Evolutionary conservation across 2,888 invertebrate genomes (phyloP), one percentile per base, ranked within the genome.

Genomic region (Calliphora vomitoria): DNA sequence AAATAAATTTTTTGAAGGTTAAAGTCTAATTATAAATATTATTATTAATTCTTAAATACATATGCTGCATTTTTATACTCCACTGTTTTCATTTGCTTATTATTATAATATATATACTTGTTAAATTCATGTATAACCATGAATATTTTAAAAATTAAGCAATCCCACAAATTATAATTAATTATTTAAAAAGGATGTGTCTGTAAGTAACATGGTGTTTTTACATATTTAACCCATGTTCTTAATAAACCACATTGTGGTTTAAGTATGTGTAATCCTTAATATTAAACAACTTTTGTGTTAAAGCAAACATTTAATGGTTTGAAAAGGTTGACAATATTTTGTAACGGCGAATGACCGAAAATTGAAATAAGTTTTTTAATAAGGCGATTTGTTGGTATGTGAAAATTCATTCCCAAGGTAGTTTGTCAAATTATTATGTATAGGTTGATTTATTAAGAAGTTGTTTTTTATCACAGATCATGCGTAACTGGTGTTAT

Each of bases 101-200:
- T 50, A 69, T n/a, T 13, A 58, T 58, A 25, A 18, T 38, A n/a
- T 0, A 71, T 35, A 50, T 35, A 31, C 35, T 11, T 31, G 35
- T 53, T 71, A 35, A 71, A 18, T 71, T 71, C 25, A 38, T 41
- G 15, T 8, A 58, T 25, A 20, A 41, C 13, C 55, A 20, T 72
- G 13, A 58, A 58, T 72, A 41, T 25, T 35, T 15, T 72, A 38
- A 58, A 41, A 58, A 60, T n/a, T 35, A n/a, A 60, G 60, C 20
- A 41, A 41, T 72, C 0, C 55, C 15, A 38, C 41, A 72, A 72
- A 25, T 41, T 18, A 13, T 20, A 72, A 72, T 72, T 55, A 72
- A 72, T 72, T 72, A 58, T 58, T 35, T 72, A 1, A 31, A 11
- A 47, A 15, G 50, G 55, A 55, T 25, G 25, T 25, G 25, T 25